These are phyloP conservation scores for Orgyia antiqua DNA, from an alignment of 2,888 invertebrate species.

Conservation along the genomic window DNA sequence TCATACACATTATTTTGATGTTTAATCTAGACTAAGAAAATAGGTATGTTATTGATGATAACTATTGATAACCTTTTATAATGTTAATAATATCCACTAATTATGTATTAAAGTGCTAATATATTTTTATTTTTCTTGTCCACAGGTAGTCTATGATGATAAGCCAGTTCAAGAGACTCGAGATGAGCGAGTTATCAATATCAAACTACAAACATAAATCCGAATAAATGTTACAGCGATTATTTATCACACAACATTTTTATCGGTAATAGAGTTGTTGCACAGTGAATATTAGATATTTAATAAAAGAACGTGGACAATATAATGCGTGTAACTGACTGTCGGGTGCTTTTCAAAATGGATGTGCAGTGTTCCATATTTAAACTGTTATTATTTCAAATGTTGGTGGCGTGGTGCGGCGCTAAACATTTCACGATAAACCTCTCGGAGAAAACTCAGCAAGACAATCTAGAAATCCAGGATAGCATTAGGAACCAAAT, in stretches of 20 bases:
- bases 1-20: too few species aligned
- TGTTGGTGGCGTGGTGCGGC: conserved; percentile 60
- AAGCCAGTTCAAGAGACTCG: conserved; percentile 48
- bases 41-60: too few species aligned
- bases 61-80: too few species aligned
- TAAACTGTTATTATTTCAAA: conserved; percentile 65
- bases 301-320: conserved; percentile 29
- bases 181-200: conserved; percentile 52
- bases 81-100: too few species aligned
- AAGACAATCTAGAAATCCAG: conserved; percentile 45
- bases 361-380: conserved; percentile 64
- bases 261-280: conserved; percentile 25
- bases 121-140: conserved; percentile 47
- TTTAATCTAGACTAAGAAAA: too few species aligned
- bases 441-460: conserved; percentile 30
- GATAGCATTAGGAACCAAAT: conserved; percentile 60
- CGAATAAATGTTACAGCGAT: conserved; percentile 33
- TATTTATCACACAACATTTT: conserved; percentile 16
- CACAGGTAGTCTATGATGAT: conserved; percentile 69
- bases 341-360: conserved; percentile 58
- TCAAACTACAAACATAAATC: conserved; percentile 68
- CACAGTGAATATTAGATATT: conserved; percentile 22
- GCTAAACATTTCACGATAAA: conserved; percentile 57
- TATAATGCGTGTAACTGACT: conserved; percentile 51
- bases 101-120: too few species aligned